These are phyloP conservation scores for Bellardia pandia DNA, from an alignment of 2,888 invertebrate species.

Conservation along the genomic window DNA sequence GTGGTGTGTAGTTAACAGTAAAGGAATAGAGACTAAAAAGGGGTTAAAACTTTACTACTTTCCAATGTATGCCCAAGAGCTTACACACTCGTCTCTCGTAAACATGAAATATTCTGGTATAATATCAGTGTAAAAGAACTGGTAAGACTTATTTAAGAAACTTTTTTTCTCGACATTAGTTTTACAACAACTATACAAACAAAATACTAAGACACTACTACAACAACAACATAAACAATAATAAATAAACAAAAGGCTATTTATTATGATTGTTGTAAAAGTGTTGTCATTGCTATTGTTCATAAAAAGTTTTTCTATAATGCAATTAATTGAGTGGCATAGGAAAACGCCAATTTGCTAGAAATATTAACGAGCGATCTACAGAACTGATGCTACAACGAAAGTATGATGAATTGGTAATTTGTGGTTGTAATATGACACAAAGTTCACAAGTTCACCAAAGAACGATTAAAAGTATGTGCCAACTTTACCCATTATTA, in stretches of 20 bases:
- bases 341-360: no score
- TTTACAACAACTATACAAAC: slow-evolving; percentile 48
- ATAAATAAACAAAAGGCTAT: slow-evolving; percentile 45
- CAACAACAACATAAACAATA: slow-evolving; percentile 20
- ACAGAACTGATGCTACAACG: no score
- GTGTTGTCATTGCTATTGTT: slow-evolving; percentile 12
- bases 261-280: slow-evolving; percentile 30
- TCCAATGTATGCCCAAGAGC: slow-evolving; percentile 53
- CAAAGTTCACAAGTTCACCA: no score
- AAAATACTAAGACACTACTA: slow-evolving; percentile 2
- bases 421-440: no score
- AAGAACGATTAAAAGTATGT: no score
- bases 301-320: neutral
- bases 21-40: slow-evolving; percentile 8
- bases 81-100: slow-evolving; percentile 12
- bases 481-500: no score
- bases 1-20: neutral
- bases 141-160: slow-evolving; percentile 41
- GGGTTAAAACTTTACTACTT: slow-evolving; percentile 27
- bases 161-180: slow-evolving; percentile 20
- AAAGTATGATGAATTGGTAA: no score
- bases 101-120: neutral
- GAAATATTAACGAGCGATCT: no score
- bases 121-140: slow-evolving; percentile 15
- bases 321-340: no score